phyloP scores from a whole-genome alignment of 2,113 vertebrate genomes.

The Petaurus breviceps region DNA sequence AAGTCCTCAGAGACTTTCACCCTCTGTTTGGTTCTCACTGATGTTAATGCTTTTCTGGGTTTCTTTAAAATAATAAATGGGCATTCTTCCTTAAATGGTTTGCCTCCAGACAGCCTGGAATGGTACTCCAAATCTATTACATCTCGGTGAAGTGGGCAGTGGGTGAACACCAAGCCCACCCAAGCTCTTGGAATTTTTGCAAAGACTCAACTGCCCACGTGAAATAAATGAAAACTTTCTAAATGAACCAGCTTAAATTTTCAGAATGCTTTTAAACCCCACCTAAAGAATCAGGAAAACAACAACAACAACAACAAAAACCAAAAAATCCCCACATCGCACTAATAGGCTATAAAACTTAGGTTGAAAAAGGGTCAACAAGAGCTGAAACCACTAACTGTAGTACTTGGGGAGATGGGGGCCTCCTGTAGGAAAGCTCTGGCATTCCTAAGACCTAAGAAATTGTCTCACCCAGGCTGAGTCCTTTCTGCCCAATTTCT shows the following conservation, averaged over 20 bases:
- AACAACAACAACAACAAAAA: background rate
- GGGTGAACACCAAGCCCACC: constrained; percentile 68
- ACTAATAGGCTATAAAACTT: constrained; percentile 70
- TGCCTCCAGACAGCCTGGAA: constrained; percentile 39
- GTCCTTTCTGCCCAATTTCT: constrained; percentile 35
- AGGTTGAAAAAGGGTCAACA: constrained; percentile 69
- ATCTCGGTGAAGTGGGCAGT: constrained; percentile 2
- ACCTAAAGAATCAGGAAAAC: constrained; percentile 69
- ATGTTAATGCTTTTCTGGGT: background rate
- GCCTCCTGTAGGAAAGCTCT: constrained; percentile 21
- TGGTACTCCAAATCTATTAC: constrained; percentile 40
- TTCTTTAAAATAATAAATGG: constrained; percentile 49
- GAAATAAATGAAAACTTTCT: constrained; percentile 76
- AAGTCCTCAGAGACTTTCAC: background rate
- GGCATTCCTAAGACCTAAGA: constrained; percentile 55
- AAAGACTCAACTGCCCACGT: constrained; percentile 75
- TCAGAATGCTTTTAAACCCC: constrained; percentile 54
- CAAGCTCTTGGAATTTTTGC: constrained; percentile 72
- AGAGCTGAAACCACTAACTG: constrained; percentile 76
- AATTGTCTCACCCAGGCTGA: constrained; percentile 51
- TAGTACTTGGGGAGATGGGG: constrained; percentile 45
- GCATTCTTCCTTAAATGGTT: constrained; percentile 20
- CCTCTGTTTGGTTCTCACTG: background rate
- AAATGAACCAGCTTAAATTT: constrained; percentile 73
- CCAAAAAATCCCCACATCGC: constrained; percentile 40